Base-by-base conservation (phyloP, 2,113 vertebrate genomes). In the Scartelaos histophorus region DNA sequence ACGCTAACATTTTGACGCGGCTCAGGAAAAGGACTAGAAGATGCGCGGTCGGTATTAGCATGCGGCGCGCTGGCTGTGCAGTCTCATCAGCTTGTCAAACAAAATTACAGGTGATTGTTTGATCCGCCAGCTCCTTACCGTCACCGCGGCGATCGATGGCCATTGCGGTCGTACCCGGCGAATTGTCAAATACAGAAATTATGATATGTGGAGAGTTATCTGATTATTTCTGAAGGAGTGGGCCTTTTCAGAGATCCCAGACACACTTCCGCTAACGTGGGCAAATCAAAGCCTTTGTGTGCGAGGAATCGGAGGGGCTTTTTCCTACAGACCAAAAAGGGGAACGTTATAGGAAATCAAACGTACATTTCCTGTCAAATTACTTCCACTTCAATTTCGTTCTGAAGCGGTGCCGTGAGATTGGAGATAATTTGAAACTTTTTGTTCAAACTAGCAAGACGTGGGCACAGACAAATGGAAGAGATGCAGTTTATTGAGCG, bases 21-120 rank as follows among this genome's bases (percentile, higher is more conserved):
- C 68, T 69, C 12, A 46, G 53, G 13, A 62, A 15, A 22, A 60
- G 67, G 49, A 60, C 54, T 75, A 38, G 58, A 53, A 56, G 5
- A 21, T 29, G 51, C 79, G 53, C 0, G 53, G 34, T 3, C 51
- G 46, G 2, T 16, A 84, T 91, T 83, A 84, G 81, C 79, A 87
- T 83, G 85, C 85, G 45, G 74, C 0, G 68, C 11, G 22, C 51
- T 61, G 6, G 45, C 60, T 10, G 66, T n/a, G 68, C 70, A 34
- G 79, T 66, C 86, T 86, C 88, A 81, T 86, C 85, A 81, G 79
- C 82, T 83, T 85, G 84, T 91, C 87, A 85, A 75, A 84, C 74
- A 58, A 85, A 88, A 89, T 89, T 85, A 88, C 90, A 58, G 74
- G 69, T 79, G 86, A 91, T 91, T 90, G 88, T 89, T 88, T 78